Conservation (phyloP, 1,140 invertebrate species). For the Temnothorax nylanderi region DNA sequence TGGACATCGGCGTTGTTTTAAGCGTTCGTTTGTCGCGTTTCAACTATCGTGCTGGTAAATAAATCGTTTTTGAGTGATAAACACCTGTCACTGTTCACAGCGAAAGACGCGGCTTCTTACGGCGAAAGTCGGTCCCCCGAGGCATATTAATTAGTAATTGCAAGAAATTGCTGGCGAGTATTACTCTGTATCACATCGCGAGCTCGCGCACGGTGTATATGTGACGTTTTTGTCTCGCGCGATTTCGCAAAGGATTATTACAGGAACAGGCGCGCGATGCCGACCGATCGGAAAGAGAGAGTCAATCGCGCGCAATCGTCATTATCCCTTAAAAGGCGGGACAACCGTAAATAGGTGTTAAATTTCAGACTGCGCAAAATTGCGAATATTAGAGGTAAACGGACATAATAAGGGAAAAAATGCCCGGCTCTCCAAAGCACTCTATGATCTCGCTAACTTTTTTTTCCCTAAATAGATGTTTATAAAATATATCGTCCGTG, state of each 20-base stretch:
- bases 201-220: not conserved
- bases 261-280: slow-evolving; percentile 15
- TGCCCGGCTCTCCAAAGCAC: not conserved
- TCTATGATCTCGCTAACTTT: not conserved
- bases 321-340: slow-evolving; percentile 52
- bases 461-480: not conserved
- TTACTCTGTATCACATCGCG: slow-evolving; percentile 46
- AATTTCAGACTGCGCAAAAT: slow-evolving; percentile 6
- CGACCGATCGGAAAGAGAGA: slow-evolving; percentile 29
- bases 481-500: not conserved
- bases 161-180: slow-evolving; percentile 59
- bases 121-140: slow-evolving; percentile 66
- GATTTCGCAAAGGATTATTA: slow-evolving; percentile 48
- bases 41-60: slow-evolving; percentile 62
- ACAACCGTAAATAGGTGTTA: slow-evolving; percentile 32
- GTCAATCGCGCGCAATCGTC: slow-evolving; percentile 46
- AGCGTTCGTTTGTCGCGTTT: slow-evolving; percentile 46
- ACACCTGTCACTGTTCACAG: slow-evolving; percentile 59
- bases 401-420: not conserved
- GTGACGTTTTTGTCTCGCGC: slow-evolving; percentile 21
- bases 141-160: slow-evolving; percentile 73
- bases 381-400: slow-evolving; percentile 27
- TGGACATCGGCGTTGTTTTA: slow-evolving; percentile 70
- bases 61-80: slow-evolving; percentile 61
- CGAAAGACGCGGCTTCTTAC: slow-evolving; percentile 11